phyloP scores from a whole-genome alignment of 2,113 vertebrate genomes.

The Piprites chloris region DNA sequence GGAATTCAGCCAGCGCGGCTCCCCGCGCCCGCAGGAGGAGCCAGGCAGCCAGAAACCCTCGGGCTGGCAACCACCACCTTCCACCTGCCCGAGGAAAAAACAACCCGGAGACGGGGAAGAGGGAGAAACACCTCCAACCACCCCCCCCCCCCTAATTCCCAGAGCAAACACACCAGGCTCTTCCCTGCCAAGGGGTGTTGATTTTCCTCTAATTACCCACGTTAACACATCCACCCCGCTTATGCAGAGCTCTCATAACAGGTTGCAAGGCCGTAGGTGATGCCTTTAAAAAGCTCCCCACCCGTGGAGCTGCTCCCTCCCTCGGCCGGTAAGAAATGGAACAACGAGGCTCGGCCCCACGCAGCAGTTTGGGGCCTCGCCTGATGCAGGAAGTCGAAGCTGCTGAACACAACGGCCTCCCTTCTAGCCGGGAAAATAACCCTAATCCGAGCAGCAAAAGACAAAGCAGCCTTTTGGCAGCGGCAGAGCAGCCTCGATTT shows the following conservation, averaged over 20 bases:
- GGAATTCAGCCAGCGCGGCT: neutral
- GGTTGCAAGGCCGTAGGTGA: slow-evolving; percentile 42
- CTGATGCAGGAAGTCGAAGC: neutral
- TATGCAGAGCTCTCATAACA: neutral
- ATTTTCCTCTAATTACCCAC: neutral
- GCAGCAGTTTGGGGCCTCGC: neutral
- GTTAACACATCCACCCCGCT: neutral
- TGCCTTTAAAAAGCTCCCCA: slow-evolving; percentile 47
- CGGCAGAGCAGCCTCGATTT: neutral
- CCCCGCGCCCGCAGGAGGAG: neutral
- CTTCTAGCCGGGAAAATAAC: neutral
- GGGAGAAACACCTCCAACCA: neutral
- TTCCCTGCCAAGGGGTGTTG: neutral
- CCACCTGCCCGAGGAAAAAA: neutral
- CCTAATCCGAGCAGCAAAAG: neutral
- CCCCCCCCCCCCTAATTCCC: neutral
- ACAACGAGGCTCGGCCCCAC: neutral
- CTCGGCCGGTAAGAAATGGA: neutral
- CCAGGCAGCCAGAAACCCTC: neutral
- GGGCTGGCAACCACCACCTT: neutral
- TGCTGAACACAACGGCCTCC: neutral
- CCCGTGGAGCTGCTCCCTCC: neutral
- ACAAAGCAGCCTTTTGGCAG: neutral
- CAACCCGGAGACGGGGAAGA: neutral
- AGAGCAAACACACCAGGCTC: neutral